Conservation (phyloP, 2,113 vertebrate genomes). For the Orthonyx spaldingii region DNA sequence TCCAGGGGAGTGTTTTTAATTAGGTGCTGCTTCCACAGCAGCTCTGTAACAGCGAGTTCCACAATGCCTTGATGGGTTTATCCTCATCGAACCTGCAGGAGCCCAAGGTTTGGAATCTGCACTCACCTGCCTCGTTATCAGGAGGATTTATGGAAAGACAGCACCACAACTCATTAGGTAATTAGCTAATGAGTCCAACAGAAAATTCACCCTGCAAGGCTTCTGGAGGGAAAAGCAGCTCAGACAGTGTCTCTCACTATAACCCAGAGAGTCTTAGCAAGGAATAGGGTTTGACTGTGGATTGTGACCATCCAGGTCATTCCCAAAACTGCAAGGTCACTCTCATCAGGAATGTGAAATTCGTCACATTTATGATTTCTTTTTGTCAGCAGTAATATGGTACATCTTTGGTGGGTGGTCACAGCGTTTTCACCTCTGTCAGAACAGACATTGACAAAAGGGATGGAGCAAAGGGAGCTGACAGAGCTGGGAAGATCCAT, state of each 20-base stretch:
- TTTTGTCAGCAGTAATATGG: rapidly evolving
- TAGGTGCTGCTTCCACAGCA: neutral
- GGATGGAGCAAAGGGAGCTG: neutral
- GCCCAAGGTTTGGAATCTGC: neutral
- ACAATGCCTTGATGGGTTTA: neutral
- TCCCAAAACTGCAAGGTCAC: neutral
- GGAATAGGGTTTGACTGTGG: neutral
- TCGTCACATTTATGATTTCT: neutral
- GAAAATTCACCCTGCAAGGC: neutral
- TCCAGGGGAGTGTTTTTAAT: neutral
- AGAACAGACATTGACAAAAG: neutral
- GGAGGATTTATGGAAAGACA: neutral
- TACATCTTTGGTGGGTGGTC: neutral
- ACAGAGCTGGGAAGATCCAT: neutral
- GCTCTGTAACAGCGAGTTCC: neutral
- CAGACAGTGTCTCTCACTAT: neutral
- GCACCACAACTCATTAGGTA: neutral
- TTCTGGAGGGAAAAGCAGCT: neutral
- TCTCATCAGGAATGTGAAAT: neutral
- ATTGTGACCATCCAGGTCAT: neutral
- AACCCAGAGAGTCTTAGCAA: neutral
- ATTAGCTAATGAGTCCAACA: neutral
- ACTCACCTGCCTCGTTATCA: neutral
- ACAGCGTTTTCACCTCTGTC: neutral
- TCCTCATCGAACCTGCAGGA: neutral